These are phyloP conservation scores for Argyrosomus japonicus DNA, from an alignment of 2,113 vertebrate species.

Conservation along the genomic window DNA sequence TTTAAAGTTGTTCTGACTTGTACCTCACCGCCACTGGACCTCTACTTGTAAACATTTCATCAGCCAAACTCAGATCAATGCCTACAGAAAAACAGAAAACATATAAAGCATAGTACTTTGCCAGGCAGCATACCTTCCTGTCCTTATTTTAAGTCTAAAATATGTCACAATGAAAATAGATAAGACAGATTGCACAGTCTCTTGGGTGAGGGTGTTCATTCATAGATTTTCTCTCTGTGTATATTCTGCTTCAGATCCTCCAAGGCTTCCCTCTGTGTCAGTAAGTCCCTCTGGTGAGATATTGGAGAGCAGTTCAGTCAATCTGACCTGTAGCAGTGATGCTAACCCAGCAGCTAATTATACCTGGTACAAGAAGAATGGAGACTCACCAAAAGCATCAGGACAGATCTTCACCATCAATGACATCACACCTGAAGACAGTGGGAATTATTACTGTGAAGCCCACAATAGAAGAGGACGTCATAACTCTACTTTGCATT, in stretches of 20 bases:
- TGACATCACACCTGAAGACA: background rate
- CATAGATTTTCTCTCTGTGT: background rate
- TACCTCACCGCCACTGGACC: no score
- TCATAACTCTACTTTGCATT: background rate
- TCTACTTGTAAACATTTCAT: no score
- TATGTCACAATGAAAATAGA: no score
- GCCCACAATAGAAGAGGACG: slow-evolving; percentile 14
- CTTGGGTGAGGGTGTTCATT: no score
- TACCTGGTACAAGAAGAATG: slow-evolving; percentile 43
- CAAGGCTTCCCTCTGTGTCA: background rate
- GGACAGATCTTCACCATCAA: slow-evolving; percentile 16
- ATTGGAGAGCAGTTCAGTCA: slow-evolving; percentile 31
- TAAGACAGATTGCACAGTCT: no score
- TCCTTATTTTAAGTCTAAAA: no score
- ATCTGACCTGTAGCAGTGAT: slow-evolving; percentile 38
- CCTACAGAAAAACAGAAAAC: no score
- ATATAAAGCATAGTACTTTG: no score
- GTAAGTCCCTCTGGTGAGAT: slow-evolving; percentile 3
- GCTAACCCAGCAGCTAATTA: slow-evolving; percentile 35
- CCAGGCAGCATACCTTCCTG: background rate
- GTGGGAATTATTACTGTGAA: slow-evolving; percentile 37
- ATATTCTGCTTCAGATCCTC: background rate
- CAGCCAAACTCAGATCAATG: no score
- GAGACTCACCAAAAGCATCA: background rate
- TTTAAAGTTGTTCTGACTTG: no score